Base-by-base conservation (phyloP, 1,140 invertebrate species). In the Pantala flavescens region DNA sequence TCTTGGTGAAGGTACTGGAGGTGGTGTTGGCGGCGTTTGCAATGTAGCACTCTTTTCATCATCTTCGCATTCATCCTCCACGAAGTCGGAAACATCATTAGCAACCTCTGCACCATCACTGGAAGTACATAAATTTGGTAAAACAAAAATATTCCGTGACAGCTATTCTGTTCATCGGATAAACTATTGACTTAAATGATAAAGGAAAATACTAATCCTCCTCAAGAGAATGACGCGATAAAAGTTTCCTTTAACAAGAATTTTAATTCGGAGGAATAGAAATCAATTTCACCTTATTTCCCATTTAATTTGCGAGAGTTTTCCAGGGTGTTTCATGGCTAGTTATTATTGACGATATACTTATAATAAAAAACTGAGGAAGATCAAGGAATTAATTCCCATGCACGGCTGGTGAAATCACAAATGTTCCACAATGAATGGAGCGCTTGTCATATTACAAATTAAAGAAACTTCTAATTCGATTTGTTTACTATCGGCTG, bases 1-100 rank as follows among this genome's bases (percentile, higher is more conserved):
- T 75, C 89, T 80, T 36, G 88, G 87, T 24, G 88, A 86, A 77
- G 88, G 88, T 76, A 88, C 88, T 12, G 89, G 88, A n/a, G 89
- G 87, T 36, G 86, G 88, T 82, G 76, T 55, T 73, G 72, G 71
- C 72, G 12, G 74, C 63, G 63, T 73, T 21, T 21, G 24, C 23
- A 24, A 63, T 73, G n/a, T 74, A 0, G 19, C 70, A 71, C 24
- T 71, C 28, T 71, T 74, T 71, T 74, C 55, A n/a, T 71, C 63
- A 21, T 43, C 71, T 9, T 75, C 70, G 10, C 72, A 70, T 24
- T 71, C 49, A 70, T 72, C 55, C 24, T 28, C 36, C 24, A 36
- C 75, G 70, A 77, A 73, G 43, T 43, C 55, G 70, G 71, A 71
- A 43, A 28, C 16, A 75, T 24, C 28, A 70, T 70, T 42, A 70